These are phyloP conservation scores for Montipora sp. DNA, from an alignment of 64 coral and sea anemone genomes.

Conservation along the genomic window DNA sequence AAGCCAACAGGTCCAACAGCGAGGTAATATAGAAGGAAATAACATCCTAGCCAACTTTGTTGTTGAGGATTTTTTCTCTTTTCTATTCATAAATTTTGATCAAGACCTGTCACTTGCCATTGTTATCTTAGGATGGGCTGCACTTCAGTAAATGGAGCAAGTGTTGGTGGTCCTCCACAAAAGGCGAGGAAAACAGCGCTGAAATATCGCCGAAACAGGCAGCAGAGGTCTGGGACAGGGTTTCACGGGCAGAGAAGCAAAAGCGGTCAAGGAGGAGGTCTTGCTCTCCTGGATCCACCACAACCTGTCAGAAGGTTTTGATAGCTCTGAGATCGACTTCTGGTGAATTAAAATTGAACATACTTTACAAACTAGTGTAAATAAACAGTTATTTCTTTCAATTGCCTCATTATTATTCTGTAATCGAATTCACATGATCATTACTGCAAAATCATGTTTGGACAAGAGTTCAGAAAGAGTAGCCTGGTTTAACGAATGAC, in stretches of 20 bases:
- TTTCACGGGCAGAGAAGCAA: background rate
- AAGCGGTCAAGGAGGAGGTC: background rate
- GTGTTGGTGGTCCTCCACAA: background rate
- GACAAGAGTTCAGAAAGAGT: too few relatives aligned
- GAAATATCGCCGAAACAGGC: slow-evolving; percentile 7
- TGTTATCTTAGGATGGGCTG: background rate
- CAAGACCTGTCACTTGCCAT: background rate
- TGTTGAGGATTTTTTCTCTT: background rate
- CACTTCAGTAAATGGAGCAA: background rate
- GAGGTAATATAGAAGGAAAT: background rate
- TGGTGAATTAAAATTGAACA: too few relatives aligned
- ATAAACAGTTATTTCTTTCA: too few relatives aligned
- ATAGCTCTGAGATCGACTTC: background rate
- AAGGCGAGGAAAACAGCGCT: background rate
- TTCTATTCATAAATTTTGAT: too few relatives aligned
- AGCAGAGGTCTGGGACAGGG: background rate
- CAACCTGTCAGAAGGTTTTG: background rate
- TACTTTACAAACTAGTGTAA: too few relatives aligned
- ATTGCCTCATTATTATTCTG: too few relatives aligned
- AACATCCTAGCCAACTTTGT: background rate
- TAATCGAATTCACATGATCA: too few relatives aligned
- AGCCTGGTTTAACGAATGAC: too few relatives aligned
- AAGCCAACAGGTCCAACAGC: background rate
- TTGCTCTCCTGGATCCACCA: background rate
- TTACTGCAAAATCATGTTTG: too few relatives aligned